These are phyloP conservation scores for Halocynthia roretzi DNA, from an alignment of 23 tunicate genomes.

Conservation along the genomic window DNA sequence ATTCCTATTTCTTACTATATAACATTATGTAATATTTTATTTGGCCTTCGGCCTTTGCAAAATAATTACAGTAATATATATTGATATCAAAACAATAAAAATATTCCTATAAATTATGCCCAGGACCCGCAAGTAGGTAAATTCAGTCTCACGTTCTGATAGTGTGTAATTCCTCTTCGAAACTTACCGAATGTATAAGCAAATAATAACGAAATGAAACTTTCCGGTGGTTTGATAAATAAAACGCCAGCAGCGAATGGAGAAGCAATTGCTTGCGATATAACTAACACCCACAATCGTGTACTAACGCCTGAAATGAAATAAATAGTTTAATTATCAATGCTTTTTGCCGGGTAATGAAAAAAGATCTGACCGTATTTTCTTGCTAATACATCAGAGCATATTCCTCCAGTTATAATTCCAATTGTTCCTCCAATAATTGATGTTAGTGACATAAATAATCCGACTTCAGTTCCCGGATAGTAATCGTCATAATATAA, in stretches of 20 bases:
- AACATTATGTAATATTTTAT: no score
- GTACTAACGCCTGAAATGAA: conserved; percentile 23
- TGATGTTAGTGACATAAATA: conserved; percentile 22
- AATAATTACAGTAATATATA: no score
- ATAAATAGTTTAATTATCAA: not conserved
- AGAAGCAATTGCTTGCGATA: conserved; percentile 24
- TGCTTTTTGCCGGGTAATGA: no score
- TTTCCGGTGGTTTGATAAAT: conserved; percentile 17
- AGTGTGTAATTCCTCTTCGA: not conserved
- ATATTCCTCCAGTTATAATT: conserved; percentile 27
- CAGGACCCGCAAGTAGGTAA: no score
- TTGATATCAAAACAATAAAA: no score
- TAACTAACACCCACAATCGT: conserved; percentile 30
- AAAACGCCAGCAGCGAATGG: conserved; percentile 24
- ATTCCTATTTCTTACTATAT: no score
- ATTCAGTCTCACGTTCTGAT: no score
- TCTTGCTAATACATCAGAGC: conserved; percentile 17
- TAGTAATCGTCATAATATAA: conserved; percentile 25
- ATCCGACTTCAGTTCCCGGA: conserved; percentile 35
- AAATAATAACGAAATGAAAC: conserved; percentile 14
- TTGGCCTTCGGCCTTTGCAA: no score
- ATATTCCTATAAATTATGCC: no score
- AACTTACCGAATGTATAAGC: conserved; percentile 37
- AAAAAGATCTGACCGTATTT: conserved; percentile 15
- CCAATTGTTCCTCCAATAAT: conserved; percentile 38